Percentiles rank a stretch among this genome's conserved stretches.
Evolutionary conservation across 2,797 vertebrate genomes (phyloP).

Genomic region (Botia kubotai): DNA sequence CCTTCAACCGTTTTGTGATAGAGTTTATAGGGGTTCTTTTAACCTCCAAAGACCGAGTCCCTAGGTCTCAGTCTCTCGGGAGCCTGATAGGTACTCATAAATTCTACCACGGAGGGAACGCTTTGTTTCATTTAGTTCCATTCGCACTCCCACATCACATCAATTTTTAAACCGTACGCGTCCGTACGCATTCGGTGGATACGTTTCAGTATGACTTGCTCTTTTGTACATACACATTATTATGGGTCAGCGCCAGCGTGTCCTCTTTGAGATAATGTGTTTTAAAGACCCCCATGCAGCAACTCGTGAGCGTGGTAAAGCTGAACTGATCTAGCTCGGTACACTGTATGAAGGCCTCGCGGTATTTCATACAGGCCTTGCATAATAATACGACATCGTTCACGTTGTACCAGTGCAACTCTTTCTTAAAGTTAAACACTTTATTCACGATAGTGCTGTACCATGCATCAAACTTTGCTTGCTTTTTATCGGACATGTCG

Average conservation of each 20-base stretch:
- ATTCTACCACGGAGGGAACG: background rate
- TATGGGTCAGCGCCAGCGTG: background rate
- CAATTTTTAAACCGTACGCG: background rate
- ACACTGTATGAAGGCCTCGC: background rate
- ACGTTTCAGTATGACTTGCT: background rate
- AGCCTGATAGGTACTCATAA: background rate
- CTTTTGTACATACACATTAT: background rate
- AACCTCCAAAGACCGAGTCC: background rate
- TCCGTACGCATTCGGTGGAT: background rate
- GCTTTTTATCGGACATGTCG: no score
- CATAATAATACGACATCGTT: no score
- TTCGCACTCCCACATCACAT: background rate
- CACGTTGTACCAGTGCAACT: no score
- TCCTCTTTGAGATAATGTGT: background rate
- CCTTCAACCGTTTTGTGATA: background rate
- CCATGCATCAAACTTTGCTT: background rate
- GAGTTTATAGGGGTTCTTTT: background rate
- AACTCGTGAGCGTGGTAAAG: rapidly evolving
- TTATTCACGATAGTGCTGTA: rapidly evolving
- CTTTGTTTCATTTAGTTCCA: background rate
- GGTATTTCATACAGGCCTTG: no score
- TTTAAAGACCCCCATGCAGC: background rate
- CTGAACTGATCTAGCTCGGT: background rate
- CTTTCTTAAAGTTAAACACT: no score
- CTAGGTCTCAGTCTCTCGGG: background rate